Percentiles rank a stretch among this genome's conserved stretches.
Evolutionary conservation across 1,140 invertebrate species (phyloP).

Genomic region (Diabrotica virgifera): DNA sequence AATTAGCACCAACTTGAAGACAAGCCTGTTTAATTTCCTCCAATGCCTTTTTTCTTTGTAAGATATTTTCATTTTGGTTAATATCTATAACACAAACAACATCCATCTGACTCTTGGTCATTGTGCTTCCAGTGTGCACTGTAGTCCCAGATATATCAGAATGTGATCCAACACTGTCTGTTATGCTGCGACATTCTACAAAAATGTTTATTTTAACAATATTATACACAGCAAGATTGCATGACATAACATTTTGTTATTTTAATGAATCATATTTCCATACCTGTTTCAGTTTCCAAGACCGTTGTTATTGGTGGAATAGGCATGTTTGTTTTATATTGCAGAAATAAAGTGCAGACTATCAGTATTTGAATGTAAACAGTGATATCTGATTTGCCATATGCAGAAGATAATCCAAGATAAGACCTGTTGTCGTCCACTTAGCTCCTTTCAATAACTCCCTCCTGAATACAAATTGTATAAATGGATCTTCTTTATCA

Average conservation of each 20-base stretch:
- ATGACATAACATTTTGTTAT: constrained; percentile 34
- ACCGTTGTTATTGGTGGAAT: constrained; percentile 33
- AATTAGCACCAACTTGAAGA: constrained; percentile 71
- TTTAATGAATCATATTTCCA: constrained; percentile 31
- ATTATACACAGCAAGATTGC: constrained; percentile 24
- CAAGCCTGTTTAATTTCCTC: constrained; percentile 84
- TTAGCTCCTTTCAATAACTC: neutral
- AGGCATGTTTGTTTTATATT: constrained; percentile 34
- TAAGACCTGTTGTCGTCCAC: neutral
- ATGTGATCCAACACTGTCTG: constrained; percentile 70
- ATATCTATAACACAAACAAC: constrained; percentile 89
- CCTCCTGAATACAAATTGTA: constrained; percentile 6
- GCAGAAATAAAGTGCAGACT: constrained; percentile 5
- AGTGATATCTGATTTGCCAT: neutral
- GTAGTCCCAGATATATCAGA: constrained; percentile 68
- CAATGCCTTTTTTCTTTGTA: constrained; percentile 73
- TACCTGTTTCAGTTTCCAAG: constrained; percentile 44
- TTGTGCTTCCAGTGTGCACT: constrained; percentile 51
- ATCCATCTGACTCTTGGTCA: constrained; percentile 71
- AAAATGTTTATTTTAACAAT: constrained; percentile 27
- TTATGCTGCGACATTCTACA: constrained; percentile 59
- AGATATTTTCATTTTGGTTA: constrained; percentile 62
- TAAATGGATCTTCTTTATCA: constrained; percentile 7
- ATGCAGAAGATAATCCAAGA: neutral
- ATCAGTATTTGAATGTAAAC: constrained; percentile 3